Base-by-base conservation (phyloP, 2,113 vertebrate species). In the Pycnonotus jocosus region DNA sequence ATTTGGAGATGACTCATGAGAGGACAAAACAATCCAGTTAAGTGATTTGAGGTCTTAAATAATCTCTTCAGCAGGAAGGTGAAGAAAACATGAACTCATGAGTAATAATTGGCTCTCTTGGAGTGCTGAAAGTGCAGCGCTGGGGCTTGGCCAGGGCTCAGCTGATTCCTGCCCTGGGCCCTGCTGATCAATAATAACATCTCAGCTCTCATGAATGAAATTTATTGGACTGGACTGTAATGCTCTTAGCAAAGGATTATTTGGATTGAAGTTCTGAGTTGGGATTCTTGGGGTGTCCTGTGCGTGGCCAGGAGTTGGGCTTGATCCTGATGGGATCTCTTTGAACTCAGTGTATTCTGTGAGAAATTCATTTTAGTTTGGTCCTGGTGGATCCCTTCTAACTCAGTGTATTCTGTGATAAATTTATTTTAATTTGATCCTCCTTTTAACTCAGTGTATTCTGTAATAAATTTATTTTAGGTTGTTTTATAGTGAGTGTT, bases 61-160 rank as follows among this genome's bases (percentile, higher is more conserved):
- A 97, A 94, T 92, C 94, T 65, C 87, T 87, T 90, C 91, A 94
- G 20, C 94, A 94, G 94, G 93, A 96, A 95, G 95, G 94, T 94
- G 96, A 96, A 95, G 95, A 96, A 96, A 97, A 95, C 94, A 94
- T 94, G 90, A 95, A 95, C 90, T 94, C 93, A 54, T 88, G 93
- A 94, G 96, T 85, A 94, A 90, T 91, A 91, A 92, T 76, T 95
- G 95, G 91, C 91, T 91, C 87, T 87, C 85, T 28, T 18, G 74
- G 93, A 93, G 92, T 21, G 90, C 84, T 85, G 3, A 14, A 30
- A 95, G 89, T 62, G 94, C 93, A 85, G 84, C 1, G 28, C 60
- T 84, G 5, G 24, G 76, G 6, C 24, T 60, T 68, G 93, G 89
- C 89, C 5, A 51, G 31, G 69, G 17, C 51, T 84, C 89, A 33